Conservation (phyloP, 2,888 invertebrate species). For the Tyria jacobaeae region DNA sequence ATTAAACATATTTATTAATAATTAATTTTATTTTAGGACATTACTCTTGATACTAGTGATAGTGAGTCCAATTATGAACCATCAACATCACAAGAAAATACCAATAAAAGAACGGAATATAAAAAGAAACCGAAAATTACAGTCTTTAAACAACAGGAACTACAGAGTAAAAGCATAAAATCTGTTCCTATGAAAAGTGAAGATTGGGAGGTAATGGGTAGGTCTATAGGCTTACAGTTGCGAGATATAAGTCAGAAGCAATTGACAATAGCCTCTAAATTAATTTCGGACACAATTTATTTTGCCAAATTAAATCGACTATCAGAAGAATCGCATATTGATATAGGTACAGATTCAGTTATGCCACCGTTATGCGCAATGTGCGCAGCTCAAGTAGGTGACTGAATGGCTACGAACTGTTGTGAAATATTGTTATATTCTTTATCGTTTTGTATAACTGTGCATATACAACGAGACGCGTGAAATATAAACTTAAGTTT, state of each 20-base stretch:
- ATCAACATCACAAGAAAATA: conserved; percentile 15
- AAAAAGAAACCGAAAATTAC: conserved; percentile 14
- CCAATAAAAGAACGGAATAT: conserved; percentile 1
- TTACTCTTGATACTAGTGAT: conserved; percentile 2
- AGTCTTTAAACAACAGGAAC: conserved; percentile 11
- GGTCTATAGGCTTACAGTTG: conserved; percentile 22
- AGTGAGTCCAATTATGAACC: conserved; percentile 13
- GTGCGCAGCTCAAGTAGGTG: conserved; percentile 10
- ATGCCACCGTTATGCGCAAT: conserved; percentile 8
- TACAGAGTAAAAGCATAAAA: not conserved
- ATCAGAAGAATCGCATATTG: conserved; percentile 22
- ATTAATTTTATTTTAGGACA: conserved; percentile 3
- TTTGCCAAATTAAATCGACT: conserved; percentile 19
- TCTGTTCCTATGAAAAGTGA: conserved; percentile 2
- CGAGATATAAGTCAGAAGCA: conserved; percentile 17
- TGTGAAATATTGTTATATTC: too few species aligned
- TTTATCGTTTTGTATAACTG: too few species aligned
- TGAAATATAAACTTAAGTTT: too few species aligned
- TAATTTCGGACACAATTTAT: conserved; percentile 21
- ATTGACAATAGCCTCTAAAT: conserved; percentile 19
- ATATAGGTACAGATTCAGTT: conserved; percentile 6
- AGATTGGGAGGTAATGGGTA: conserved; percentile 22
- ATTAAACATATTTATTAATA: too few species aligned
- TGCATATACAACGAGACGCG: too few species aligned
- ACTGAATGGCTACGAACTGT: not conserved